These are phyloP conservation scores for Philonicus albiceps DNA, from an alignment of 2,888 invertebrate genomes.

Conservation along the genomic window DNA sequence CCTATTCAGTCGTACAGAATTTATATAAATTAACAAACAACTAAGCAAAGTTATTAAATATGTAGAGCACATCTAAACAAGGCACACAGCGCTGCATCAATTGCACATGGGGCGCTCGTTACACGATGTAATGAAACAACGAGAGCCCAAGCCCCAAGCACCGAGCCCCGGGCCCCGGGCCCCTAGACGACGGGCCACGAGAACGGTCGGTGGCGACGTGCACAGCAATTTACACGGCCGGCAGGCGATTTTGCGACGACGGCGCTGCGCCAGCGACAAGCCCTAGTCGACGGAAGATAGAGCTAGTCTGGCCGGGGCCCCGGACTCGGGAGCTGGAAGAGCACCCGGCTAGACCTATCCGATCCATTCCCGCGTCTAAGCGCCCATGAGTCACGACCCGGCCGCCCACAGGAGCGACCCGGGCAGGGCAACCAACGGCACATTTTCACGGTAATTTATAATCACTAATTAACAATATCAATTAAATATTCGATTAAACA, in stretches of 20 bases:
- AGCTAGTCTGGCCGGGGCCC: background rate
- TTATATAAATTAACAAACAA: conserved; percentile 42
- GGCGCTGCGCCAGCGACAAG: background rate
- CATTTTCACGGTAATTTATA: conserved; percentile 40
- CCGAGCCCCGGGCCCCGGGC: background rate
- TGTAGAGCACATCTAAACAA: conserved; percentile 42
- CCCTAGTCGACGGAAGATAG: background rate
- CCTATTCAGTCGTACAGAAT: conserved; percentile 30
- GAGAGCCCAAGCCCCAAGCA: background rate
- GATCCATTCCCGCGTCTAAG: conserved; percentile 17
- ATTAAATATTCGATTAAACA: conserved; percentile 42
- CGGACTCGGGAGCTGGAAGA: background rate
- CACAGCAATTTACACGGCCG: background rate
- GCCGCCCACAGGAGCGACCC: background rate
- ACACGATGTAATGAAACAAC: conserved; percentile 34
- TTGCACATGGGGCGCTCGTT: conserved; percentile 41
- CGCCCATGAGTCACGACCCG: conserved; percentile 22
- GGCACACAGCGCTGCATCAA: conserved; percentile 29
- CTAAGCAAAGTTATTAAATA: conserved; percentile 42
- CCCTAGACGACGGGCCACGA: background rate
- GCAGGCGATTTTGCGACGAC: background rate
- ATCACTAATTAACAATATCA: conserved; percentile 42
- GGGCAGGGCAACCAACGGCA: conserved; percentile 23
- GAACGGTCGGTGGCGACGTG: background rate
- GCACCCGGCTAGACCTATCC: conserved; percentile 6